Base-by-base conservation (phyloP, 2,797 vertebrate species). In the Enteromius radiatus region DNA sequence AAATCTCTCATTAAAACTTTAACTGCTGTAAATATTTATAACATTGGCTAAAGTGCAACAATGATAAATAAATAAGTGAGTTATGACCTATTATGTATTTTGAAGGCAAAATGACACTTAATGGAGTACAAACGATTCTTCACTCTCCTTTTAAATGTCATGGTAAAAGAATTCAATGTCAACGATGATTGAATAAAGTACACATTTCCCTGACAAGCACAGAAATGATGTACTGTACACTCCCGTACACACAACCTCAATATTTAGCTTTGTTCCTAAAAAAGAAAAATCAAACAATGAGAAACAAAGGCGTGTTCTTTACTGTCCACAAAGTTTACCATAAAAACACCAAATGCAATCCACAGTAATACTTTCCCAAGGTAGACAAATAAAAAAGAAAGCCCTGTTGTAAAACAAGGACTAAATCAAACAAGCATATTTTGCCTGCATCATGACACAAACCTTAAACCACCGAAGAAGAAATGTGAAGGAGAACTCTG, bases 271-370 rank as follows among this genome's bases (percentile, higher is more conserved):
- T 15, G 33, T 33, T 45, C n/a, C 31, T 88, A 88, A 41, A 78
- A 91, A 84, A 43, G 87, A 91, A 89, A 86, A 86, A 89, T 85
- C 86, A 90, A 93, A 87, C 90, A 92, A 41, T 82, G 82, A 90
- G 56, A 92, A 93, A 92, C 88, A 89, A 90, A 90, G 85, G 86
- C 88, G 80, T 90, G 74, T 81, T 89, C 31, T 87, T 91, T 87
- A 86, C 75, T 88, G 87, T 91, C 78, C 86, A 92, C 87, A 90
- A 90, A 89, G 90, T 85, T 86, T 74, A 85, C 84, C 90, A 91
- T 89, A 91, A 89, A 89, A 92, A 92, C 87, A 90, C 87, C 85
- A 88, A 90, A 89, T 92, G 91, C 85, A 76, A 91, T 90, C 90
- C 92, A 93, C 91, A 89, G 91, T 87, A 92, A 91, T 89, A 92